Evolutionary conservation across 2,797 vertebrate species (phyloP).

Genomic region (Tachyglossus aculeatus): DNA sequence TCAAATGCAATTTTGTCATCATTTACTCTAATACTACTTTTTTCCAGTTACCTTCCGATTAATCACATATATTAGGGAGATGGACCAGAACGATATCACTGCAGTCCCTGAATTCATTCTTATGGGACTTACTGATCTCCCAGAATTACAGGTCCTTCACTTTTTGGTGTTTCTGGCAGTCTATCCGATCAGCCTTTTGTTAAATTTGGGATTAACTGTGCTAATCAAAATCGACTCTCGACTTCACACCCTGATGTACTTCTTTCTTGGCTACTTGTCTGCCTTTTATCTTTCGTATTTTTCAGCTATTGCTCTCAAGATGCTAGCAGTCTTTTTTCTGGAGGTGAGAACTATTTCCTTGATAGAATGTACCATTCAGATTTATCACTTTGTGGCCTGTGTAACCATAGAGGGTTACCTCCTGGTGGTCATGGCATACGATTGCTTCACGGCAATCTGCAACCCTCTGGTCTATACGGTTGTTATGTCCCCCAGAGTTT

Average conservation of each 20-base stretch:
- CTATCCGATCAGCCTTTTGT: slow-evolving; percentile 33
- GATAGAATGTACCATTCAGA: slow-evolving; percentile 37
- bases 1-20: too few relatives aligned
- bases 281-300: slow-evolving; percentile 37
- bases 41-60: too few relatives aligned
- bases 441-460: slow-evolving; percentile 44
- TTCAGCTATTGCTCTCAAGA: slow-evolving; percentile 35
- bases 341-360: slow-evolving; percentile 42
- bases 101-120: slow-evolving; percentile 35
- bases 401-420: slow-evolving; percentile 41
- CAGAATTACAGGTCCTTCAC: slow-evolving; percentile 18
- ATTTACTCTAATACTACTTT: too few relatives aligned
- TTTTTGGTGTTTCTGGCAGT: slow-evolving; percentile 36
- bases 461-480: slow-evolving; percentile 1
- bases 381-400: slow-evolving; percentile 46
- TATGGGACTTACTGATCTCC: slow-evolving; percentile 25
- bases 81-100: too few relatives aligned
- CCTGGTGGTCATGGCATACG: slow-evolving; percentile 44
- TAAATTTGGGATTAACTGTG: slow-evolving; percentile 38
- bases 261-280: slow-evolving; percentile 52
- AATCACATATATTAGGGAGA: too few relatives aligned
- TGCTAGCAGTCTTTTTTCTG: slow-evolving; percentile 33
- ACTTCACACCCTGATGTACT: slow-evolving; percentile 51
- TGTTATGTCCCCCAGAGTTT: slow-evolving; percentile 19
- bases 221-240: slow-evolving; percentile 26